These are phyloP conservation scores for Neotoma lepida DNA, from an alignment of 2,113 vertebrate species.

Conservation along the genomic window DNA sequence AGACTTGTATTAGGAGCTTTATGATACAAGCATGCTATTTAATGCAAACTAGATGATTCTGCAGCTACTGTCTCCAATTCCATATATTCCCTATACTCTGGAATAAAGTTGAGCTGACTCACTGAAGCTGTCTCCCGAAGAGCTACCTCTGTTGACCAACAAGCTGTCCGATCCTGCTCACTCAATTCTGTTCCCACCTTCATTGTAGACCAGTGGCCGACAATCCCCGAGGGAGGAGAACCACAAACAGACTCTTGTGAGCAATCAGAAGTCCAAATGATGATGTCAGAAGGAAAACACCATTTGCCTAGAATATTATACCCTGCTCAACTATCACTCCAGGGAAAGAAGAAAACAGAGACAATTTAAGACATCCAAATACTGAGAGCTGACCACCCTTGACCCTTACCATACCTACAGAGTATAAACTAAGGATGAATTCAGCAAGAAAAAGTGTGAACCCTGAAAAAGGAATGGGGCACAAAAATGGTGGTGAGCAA, in stretches of 20 bases:
- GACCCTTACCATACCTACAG: background rate
- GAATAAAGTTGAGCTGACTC: background rate
- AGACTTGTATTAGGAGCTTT: background rate
- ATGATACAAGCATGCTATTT: background rate
- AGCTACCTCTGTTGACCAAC: background rate
- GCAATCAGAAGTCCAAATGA: background rate
- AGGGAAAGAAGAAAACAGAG: background rate
- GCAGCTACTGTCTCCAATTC: background rate
- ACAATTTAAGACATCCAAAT: background rate
- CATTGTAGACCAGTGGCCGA: background rate
- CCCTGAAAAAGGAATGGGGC: background rate
- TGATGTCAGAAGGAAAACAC: background rate
- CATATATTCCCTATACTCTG: background rate
- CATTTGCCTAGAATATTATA: slow-evolving; percentile 16
- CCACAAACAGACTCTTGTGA: background rate
- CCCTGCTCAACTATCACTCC: slow-evolving; percentile 39
- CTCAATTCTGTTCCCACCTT: background rate
- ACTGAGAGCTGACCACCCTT: background rate
- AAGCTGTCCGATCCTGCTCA: background rate
- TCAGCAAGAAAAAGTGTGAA: background rate
- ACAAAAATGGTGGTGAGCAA: background rate
- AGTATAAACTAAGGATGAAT: background rate
- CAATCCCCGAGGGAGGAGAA: background rate
- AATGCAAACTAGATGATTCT: background rate
- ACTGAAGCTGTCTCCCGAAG: background rate